These are phyloP conservation scores for Drosophila subobscura DNA, from an alignment of 1,140 invertebrate species.

Conservation along the genomic window DNA sequence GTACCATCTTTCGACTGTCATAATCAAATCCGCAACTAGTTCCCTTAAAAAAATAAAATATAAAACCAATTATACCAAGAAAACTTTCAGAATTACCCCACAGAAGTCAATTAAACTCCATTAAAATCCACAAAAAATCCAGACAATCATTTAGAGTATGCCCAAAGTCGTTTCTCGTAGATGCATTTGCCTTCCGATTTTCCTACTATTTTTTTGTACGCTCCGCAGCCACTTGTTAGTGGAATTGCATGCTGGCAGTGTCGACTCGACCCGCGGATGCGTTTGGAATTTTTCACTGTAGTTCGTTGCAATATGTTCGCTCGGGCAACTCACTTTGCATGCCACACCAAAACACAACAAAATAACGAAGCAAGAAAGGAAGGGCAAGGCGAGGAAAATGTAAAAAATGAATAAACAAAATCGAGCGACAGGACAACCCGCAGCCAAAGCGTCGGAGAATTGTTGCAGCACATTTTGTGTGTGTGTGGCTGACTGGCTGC, in stretches of 20 bases:
- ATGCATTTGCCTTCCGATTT: neutral
- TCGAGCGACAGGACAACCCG: slow-evolving; percentile 43
- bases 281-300: slow-evolving; percentile 33
- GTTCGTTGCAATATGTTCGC: slow-evolving; percentile 47
- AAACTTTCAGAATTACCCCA: too few species aligned
- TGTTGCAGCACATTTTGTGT: slow-evolving; percentile 13
- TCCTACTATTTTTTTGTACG: neutral
- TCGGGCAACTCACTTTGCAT: slow-evolving; percentile 53
- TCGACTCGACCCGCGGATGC: slow-evolving; percentile 31
- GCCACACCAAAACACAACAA: slow-evolving; percentile 14
- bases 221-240: slow-evolving; percentile 37
- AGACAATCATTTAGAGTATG: neutral
- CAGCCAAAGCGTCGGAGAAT: slow-evolving; percentile 22
- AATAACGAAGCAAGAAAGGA: neutral
- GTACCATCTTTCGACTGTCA: too few species aligned
- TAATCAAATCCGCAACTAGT: too few species aligned
- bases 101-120: too few species aligned
- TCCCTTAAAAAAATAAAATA: too few species aligned
- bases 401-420: slow-evolving; percentile 31
- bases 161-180: neutral
- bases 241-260: slow-evolving; percentile 37
- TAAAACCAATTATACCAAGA: too few species aligned
- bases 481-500: slow-evolving; percentile 15
- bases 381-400: neutral
- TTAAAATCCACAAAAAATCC: too few species aligned